Base-by-base conservation (phyloP, 1,140 invertebrate species). In the Drosophila teissieri region DNA sequence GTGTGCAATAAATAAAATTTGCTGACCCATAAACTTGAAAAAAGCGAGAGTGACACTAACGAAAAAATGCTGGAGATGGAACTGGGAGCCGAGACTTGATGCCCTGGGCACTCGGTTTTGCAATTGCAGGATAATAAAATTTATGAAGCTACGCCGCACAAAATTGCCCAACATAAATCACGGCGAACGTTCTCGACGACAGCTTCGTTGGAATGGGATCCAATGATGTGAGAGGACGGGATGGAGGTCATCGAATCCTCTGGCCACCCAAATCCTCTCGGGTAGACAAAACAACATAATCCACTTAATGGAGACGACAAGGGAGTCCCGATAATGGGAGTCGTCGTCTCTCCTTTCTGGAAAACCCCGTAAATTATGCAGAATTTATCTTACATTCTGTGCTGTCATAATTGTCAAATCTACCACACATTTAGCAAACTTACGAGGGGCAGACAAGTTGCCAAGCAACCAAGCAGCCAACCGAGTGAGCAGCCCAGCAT, bases 41-140 rank as follows among this genome's bases (percentile, higher is more conserved):
- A 64, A 52, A 70, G 7, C 31, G 45, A 15, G 58, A 63, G 45
- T 44, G 55, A 57, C 55, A 57, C 27, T 17, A 34, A 34, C 40
- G 15, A 64, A 58, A 24, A 44, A 37, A 22, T 4, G 31, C 27
- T 6, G 4, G 3, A 15, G 49, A 6, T 14, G 34, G 7, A 17
- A 2, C 11, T 12, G 15, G 36, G 8, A 19, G 36, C 36, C 19
- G 31, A 19, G 31, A 34, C 7, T n/a, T 15, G 52, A 36, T 54
- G 45, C 46, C 44, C 14, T 22, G 54, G 52, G 52, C 56, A 56
- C 56, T 53, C 62, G 57, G 80, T 48, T 63, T 78, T 72, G 75
- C 82, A 86, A 86, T 86, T 88, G 82, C 83, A 79, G 77, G 82
- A 82, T 82, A 88, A 86, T 86, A 86, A 88, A 86, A 86, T 88